Percentiles rank a stretch among this genome's conserved stretches.
These are phyloP conservation scores for Drosophila tropicalis DNA, from an alignment of 1,140 invertebrate genomes.

Conservation along the genomic window DNA sequence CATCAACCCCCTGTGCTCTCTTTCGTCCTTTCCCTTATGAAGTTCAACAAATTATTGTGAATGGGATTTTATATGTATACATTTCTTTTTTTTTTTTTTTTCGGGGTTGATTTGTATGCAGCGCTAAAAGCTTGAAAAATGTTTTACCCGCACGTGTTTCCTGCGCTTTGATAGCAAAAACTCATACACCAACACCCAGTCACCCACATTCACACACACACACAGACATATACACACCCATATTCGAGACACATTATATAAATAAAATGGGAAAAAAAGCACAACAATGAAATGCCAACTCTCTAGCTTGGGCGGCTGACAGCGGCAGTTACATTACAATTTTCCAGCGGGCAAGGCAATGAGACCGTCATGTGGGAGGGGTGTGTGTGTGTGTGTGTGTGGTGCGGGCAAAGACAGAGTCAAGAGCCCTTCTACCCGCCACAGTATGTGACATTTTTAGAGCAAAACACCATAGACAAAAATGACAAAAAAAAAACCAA, in stretches of 20 bases:
- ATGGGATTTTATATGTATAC: constrained; percentile 51
- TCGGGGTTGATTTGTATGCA: constrained; percentile 80
- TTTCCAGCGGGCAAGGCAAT: constrained; percentile 24
- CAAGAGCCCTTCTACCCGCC: not conserved
- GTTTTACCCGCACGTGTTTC: constrained; percentile 80
- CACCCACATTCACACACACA: constrained; percentile 30
- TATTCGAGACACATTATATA: constrained; percentile 75
- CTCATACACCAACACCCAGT: constrained; percentile 34
- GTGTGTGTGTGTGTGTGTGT: not conserved
- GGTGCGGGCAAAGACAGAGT: constrained; percentile 15
- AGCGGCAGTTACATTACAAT: constrained; percentile 68
- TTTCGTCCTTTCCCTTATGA: constrained; percentile 56
- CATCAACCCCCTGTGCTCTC: not conserved
- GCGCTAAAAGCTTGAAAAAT: constrained; percentile 82
- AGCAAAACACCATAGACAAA: constrained; percentile 26
- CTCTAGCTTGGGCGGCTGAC: constrained; percentile 43
- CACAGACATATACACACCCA: constrained; percentile 26
- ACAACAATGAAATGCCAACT: constrained; percentile 77
- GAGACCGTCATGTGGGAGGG: not conserved
- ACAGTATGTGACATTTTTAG: constrained; percentile 50
- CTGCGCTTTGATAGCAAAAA: constrained; percentile 75
- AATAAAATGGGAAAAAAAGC: constrained; percentile 73
- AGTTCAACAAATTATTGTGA: constrained; percentile 81
- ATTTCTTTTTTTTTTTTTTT: constrained; percentile 40
- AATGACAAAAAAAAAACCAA: constrained; percentile 16